These are phyloP conservation scores for Cebidichthys violaceus DNA, from an alignment of 2,113 vertebrate genomes.

Conservation along the genomic window DNA sequence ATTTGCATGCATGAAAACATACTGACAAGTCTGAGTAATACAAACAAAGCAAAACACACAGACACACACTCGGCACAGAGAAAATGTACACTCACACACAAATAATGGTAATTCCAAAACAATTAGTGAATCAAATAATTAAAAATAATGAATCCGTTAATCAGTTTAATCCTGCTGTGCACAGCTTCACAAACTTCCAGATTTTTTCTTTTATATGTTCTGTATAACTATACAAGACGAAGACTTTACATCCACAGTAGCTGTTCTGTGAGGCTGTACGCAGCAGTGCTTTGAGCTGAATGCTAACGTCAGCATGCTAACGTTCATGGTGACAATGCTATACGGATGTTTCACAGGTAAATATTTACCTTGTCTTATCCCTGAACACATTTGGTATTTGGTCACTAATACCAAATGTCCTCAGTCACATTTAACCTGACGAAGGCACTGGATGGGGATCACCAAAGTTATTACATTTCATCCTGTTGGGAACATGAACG, in stretches of 20 bases:
- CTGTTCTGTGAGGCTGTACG: not conserved
- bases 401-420: too few species aligned
- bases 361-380: not conserved
- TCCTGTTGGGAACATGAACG: too few species aligned
- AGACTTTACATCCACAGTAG: not conserved
- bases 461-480: too few species aligned
- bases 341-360: not conserved
- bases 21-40: not conserved
- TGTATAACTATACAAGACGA: not conserved
- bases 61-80: not conserved
- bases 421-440: too few species aligned
- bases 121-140: slow-evolving; percentile 9
- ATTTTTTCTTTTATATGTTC: not conserved
- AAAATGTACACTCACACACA: not conserved
- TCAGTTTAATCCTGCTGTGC: not conserved
- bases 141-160: not conserved
- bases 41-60: not conserved
- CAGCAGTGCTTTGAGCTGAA: not conserved
- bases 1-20: slow-evolving; percentile 26
- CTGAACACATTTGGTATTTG: too few species aligned
- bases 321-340: not conserved
- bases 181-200: not conserved
- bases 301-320: not conserved
- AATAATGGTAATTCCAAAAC: not conserved
- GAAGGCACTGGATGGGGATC: too few species aligned